phyloP scores from a whole-genome alignment of 2,797 vertebrate species.

The Neosilurus mollespiculum region DNA sequence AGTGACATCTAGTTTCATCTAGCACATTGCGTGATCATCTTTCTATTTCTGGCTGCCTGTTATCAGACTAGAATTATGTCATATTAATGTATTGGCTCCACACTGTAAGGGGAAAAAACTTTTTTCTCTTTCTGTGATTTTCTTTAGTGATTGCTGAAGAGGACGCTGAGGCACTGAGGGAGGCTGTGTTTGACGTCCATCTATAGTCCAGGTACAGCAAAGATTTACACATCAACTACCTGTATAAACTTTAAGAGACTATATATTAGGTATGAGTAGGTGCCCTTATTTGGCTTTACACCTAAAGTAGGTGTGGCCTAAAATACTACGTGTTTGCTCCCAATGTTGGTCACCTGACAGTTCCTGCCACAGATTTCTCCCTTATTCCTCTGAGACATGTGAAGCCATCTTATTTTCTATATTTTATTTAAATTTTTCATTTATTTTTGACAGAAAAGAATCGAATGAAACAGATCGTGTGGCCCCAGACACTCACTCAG shows the following conservation, averaged over 20 bases:
- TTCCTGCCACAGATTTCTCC: not conserved
- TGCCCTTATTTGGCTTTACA: not conserved
- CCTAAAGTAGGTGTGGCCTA: not conserved
- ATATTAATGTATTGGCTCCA: conserved; percentile 31
- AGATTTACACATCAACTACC: not conserved
- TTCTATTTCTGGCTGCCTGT: conserved; percentile 30
- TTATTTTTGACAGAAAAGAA: no score
- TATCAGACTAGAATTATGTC: conserved; percentile 40
- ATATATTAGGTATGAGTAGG: not conserved
- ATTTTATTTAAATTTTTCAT: no score
- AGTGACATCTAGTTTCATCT: conserved; percentile 19
- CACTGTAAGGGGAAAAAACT: not conserved
- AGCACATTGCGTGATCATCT: conserved; percentile 15
- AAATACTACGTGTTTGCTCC: not conserved
- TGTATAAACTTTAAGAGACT: not conserved
- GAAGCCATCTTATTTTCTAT: no score
- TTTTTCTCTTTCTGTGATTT: not conserved
- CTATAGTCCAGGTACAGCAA: conserved; percentile 73
- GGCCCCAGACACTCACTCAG: no score
- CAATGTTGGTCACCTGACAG: not conserved
- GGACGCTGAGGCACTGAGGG: conserved; percentile 71
- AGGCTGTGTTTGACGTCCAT: conserved; percentile 77
- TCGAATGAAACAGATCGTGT: no score
- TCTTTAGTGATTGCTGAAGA: conserved; percentile 74
- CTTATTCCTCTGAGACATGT: not conserved